Conservation (phyloP, 2,113 vertebrate genomes). For the Cichladusa arquata region DNA sequence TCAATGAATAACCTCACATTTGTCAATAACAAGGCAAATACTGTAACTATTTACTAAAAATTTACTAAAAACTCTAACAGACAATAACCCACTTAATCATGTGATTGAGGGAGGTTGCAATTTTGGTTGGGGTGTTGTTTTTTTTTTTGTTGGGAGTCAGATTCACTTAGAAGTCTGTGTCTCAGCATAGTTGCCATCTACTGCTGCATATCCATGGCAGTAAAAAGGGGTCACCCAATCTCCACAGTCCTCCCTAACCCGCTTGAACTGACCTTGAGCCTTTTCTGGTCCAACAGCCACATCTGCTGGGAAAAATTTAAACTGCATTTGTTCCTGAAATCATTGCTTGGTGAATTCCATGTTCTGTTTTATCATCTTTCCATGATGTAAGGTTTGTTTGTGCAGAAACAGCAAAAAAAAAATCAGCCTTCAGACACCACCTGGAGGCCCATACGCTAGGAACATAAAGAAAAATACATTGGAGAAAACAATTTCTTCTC, state of each 20-base stretch:
- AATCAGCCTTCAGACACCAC: not conserved
- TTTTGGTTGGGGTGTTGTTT: not conserved
- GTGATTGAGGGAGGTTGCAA: not conserved
- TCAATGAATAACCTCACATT: not conserved
- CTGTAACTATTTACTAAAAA: not conserved
- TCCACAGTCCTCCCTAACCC: not conserved
- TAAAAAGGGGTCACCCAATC: not conserved
- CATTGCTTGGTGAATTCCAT: not conserved
- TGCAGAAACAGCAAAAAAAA: not conserved
- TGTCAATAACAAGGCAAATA: not conserved
- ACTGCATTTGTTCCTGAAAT: not conserved
- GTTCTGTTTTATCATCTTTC: not conserved
- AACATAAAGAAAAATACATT: not conserved
- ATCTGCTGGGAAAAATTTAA: slow-evolving; percentile 36
- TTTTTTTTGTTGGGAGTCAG: not conserved
- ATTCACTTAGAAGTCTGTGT: not conserved
- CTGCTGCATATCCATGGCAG: not conserved
- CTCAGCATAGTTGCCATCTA: not conserved
- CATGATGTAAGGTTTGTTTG: not conserved
- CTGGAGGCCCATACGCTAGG: not conserved
- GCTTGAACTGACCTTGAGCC: not conserved
- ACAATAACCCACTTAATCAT: not conserved
- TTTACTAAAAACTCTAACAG: not conserved
- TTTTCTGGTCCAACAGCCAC: slow-evolving; percentile 32
- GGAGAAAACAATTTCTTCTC: not conserved